A percentile compares a stretch with the other conserved stretches of the same genome.
phyloP scores from a whole-genome alignment of 2,797 vertebrate genomes.

The Odontamblyopus rebecca region DNA sequence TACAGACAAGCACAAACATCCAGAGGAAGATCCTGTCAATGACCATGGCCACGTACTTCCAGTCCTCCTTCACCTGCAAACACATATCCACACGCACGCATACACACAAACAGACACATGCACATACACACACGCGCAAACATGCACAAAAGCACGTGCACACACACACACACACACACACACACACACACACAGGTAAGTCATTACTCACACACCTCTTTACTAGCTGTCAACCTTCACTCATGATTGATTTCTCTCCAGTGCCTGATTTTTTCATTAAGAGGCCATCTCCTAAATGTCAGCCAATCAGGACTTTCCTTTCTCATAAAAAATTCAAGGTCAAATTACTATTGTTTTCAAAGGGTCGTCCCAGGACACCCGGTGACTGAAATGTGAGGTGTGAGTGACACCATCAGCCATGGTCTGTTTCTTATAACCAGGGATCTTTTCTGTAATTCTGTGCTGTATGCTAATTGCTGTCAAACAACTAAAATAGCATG shows the following conservation, averaged over 20 bases:
- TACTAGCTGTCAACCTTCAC: constrained; percentile 62
- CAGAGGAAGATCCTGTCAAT: constrained; percentile 95
- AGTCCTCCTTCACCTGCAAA: constrained; percentile 91
- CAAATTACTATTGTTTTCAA: constrained; percentile 44
- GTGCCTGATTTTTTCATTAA: constrained; percentile 62
- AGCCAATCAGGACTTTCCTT: constrained; percentile 47
- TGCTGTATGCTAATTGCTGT: not conserved
- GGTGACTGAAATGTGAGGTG: constrained; percentile 14
- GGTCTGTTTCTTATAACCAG: not conserved
- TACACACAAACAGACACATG: constrained; percentile 28
- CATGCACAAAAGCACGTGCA: constrained; percentile 66
- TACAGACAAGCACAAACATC: constrained; percentile 92
- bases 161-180: constrained; percentile 11
- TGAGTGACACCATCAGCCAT: constrained; percentile 12
- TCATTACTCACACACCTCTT: constrained; percentile 47
- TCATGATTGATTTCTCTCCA: constrained; percentile 65
- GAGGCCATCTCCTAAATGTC: constrained; percentile 62
- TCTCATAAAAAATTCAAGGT: constrained; percentile 58
- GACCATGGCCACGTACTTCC: constrained; percentile 96
- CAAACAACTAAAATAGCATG: not conserved
- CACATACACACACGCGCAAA: constrained; percentile 58
- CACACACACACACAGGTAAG: constrained; percentile 41
- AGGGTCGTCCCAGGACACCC: constrained; percentile 7
- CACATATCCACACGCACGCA: constrained; percentile 2
- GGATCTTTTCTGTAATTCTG: too few species aligned